These are phyloP conservation scores for Virgularia gustaviana DNA, from an alignment of 92 coral and sea anemone genomes.

Conservation along the genomic window DNA sequence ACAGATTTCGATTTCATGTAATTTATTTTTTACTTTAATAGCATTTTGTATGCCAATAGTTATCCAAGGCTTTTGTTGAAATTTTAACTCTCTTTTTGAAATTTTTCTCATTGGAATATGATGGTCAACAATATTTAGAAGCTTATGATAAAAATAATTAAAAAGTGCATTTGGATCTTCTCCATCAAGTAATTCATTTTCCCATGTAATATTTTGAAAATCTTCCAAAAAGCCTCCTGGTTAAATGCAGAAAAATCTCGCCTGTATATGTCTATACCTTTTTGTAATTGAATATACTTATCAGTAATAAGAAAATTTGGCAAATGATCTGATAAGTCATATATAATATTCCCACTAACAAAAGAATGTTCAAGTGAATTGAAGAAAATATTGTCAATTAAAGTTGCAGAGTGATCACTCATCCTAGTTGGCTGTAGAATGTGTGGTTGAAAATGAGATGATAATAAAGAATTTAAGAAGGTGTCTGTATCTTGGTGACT, in stretches of 20 bases:
- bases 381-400: conserved; percentile 51
- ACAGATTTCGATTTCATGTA: conserved; percentile 6
- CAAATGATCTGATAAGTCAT: conserved; percentile 58
- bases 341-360: conserved; percentile 59
- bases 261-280: conserved; percentile 33
- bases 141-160: conserved; percentile 6
- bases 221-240: conserved; percentile 41
- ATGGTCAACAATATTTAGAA: conserved; percentile 7
- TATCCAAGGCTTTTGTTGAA: conserved; percentile 45
- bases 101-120: conserved; percentile 44
- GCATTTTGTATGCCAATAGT: conserved; percentile 47
- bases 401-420: conserved; percentile 48
- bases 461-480: conserved; percentile 56
- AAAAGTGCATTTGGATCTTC: conserved; percentile 20
- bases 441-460: conserved; percentile 53
- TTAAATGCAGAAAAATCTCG: conserved; percentile 49
- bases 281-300: conserved; percentile 41
- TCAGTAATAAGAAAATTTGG: conserved; percentile 46
- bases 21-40: conserved; percentile 33
- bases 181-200: conserved; percentile 20
- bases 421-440: conserved; percentile 62
- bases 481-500: conserved; percentile 39
- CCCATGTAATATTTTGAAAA: conserved; percentile 30
- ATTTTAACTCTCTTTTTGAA: conserved; percentile 38
- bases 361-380: conserved; percentile 51